Base-by-base conservation (phyloP, 1,140 invertebrate species). In the Caerostris extrusa region DNA sequence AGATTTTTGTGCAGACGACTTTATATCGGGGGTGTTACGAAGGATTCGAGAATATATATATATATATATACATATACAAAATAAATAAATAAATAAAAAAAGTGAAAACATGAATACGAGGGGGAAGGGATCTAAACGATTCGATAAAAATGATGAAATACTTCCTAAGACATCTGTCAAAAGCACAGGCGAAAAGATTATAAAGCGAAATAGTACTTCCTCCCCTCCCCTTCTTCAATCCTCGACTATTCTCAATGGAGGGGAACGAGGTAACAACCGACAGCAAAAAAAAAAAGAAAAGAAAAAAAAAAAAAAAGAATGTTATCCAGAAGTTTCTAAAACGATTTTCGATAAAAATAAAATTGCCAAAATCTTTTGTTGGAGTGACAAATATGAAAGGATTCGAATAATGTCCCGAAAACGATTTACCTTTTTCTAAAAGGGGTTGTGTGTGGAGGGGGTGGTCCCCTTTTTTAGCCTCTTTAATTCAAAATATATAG, bases 91-190 rank as follows among this genome's bases (percentile, higher is more conserved):
- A 69, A 90, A 58, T 90, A 77, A 69, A 60, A 64, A 56, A 57
- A 77, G 58, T 90, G 55, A 17, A n/a, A 50, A 90, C 71, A 90
- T 90, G 89, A 90, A 90, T 90, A 81, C 50, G 67, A 60, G 57
- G 50, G 8, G 57, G 34, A 61, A 83, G 61, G n/a, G 7, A 34
- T 64, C 56, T 58, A 90, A 90, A 53, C 89, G 89, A 90, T 90
- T 90, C 89, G 89, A 90, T 90, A 90, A 90, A 90, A 90, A 81
- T 90, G 69, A 90, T 90, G 89, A 81, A 90, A 90, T 90, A 90
- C 67, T 90, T 55, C 64, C 55, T 81, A 69, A 90, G 64, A 90
- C 67, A 77, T 90, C 64, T 81, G 69, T 77, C 89, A 81, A 17
- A 50, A n/a, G 69, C 89, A 90, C 67, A 81, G 69, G 89, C 55